Conservation (phyloP, 1,140 invertebrate genomes). For the Brachionus plicatilis region DNA sequence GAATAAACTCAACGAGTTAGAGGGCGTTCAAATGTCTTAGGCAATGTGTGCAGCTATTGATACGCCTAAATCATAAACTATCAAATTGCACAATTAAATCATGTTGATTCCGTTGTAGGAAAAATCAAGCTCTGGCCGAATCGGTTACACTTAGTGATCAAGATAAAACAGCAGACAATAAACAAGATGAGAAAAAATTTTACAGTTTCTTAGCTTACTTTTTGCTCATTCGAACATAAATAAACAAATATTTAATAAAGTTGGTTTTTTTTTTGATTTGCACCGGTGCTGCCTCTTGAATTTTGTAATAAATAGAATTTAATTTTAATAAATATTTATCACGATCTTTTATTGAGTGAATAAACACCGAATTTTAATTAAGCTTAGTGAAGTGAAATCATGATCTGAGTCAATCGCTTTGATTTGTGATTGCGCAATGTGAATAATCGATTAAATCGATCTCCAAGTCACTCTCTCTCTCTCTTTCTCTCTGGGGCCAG, state of each 20-base stretch:
- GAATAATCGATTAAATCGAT: slow-evolving; percentile 18
- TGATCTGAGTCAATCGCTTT: not conserved
- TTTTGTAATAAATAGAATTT: slow-evolving; percentile 27
- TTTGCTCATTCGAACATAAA: slow-evolving; percentile 28
- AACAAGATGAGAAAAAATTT: not conserved
- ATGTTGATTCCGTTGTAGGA: not conserved
- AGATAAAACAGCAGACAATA: not conserved
- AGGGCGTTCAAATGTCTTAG: not conserved
- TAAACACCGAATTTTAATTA: not conserved
- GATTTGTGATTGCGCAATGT: slow-evolving; percentile 1
- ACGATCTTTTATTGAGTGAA: not conserved
- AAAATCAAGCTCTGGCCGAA: not conserved
- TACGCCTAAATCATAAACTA: not conserved
- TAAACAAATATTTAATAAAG: slow-evolving; percentile 34
- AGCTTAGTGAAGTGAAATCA: not conserved
- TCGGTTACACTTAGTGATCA: slow-evolving; percentile 9
- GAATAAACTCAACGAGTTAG: not conserved
- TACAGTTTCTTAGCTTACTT: slow-evolving; percentile 27
- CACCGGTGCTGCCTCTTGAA: slow-evolving; percentile 9
- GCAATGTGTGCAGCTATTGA: not conserved
- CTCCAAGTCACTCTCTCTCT: not conserved
- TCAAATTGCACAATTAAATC: not conserved
- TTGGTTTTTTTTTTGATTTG: not conserved
- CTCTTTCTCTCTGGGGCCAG: too few relatives aligned
- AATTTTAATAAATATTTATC: slow-evolving; percentile 34